phyloP scores from a whole-genome alignment of 2,113 vertebrate genomes.

The Centropus unirufus region DNA sequence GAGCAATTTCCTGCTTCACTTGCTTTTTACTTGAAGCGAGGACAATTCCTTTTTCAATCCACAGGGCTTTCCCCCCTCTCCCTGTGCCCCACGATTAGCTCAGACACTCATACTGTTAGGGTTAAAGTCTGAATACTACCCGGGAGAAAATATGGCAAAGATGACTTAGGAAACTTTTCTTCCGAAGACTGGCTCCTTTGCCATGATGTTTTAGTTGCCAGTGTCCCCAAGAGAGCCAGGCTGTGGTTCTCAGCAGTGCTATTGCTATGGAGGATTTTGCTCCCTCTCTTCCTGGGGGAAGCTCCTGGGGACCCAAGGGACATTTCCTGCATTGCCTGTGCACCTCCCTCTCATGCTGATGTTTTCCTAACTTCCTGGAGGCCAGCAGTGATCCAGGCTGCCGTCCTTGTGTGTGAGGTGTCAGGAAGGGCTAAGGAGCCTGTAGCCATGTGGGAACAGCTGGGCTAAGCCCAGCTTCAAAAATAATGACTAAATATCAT shows the following conservation, averaged over 20 bases:
- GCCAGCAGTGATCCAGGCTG: not conserved
- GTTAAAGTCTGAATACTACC: not conserved
- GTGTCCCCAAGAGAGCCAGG: not conserved
- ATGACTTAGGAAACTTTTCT: not conserved
- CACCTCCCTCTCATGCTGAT: not conserved
- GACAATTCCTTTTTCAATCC: constrained; percentile 38
- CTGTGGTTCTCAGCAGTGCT: not conserved
- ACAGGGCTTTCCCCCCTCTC: constrained; percentile 38
- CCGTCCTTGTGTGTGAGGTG: not conserved
- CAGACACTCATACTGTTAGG: not conserved
- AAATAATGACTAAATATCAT: not conserved
- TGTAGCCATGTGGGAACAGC: not conserved
- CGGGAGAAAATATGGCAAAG: not conserved
- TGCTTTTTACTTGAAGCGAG: constrained; percentile 46
- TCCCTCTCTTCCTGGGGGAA: not conserved
- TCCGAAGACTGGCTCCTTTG: not conserved
- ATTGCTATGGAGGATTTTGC: not conserved
- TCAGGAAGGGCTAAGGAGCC: not conserved
- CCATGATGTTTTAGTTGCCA: not conserved
- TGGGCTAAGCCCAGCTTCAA: not conserved
- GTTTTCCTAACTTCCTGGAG: not conserved
- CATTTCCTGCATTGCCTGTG: fast-evolving
- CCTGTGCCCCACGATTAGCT: not conserved
- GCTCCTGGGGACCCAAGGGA: not conserved
- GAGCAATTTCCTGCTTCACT: constrained; percentile 63